Evolutionary conservation across 2,888 invertebrate genomes (phyloP), one percentile per base, ranked within the genome.

Genomic region (Chrysina gloriosa): DNA sequence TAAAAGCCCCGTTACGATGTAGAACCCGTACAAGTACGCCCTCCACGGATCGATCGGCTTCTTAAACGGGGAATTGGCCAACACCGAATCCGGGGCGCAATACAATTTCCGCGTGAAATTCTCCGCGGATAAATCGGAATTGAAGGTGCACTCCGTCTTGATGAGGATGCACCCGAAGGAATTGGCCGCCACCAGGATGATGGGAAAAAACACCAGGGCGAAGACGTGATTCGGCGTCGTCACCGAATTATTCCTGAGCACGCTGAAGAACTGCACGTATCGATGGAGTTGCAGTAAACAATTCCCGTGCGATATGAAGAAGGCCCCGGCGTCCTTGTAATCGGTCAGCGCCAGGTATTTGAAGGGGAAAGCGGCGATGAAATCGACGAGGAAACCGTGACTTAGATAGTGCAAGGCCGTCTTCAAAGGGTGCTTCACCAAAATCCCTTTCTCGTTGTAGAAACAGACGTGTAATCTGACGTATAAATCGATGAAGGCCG

Each of bases 401-500:
- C 14, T 64, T 2, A 73, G 39, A 34, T 74, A 74, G 67, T 73
- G 45, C 4, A 7, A 14, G 0, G 73, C 71, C 1, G 74, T 74
- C 27, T 63, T 68, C 16, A 71, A 42, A 3, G 74, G 74, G 56
- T 74, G 74, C 9, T 66, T 69, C n/a, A 74, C 64, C 27, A 73
- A 48, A 52, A 73, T 61, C 11, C 72, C 70, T 0, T 65, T 23
- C n/a, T 69, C 36, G 31, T 72, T 71, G 45, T 75, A 73, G 36
- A 73, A 75, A 42, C 70, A 70, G 6, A 75, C 68, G 54, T 75
- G 74, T 14, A 73, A 5, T 21, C 74, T 66, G 6, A 73, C 19
- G 31, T 73, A 75, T 4, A 75, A 71, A 54, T 75, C 74, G 0
- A 65, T 0, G 45, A 65, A 71, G 14, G 71, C 70, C 34, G 70